These are phyloP conservation scores for Macrotus californicus DNA, from an alignment of 2,113 vertebrate genomes.

Conservation along the genomic window DNA sequence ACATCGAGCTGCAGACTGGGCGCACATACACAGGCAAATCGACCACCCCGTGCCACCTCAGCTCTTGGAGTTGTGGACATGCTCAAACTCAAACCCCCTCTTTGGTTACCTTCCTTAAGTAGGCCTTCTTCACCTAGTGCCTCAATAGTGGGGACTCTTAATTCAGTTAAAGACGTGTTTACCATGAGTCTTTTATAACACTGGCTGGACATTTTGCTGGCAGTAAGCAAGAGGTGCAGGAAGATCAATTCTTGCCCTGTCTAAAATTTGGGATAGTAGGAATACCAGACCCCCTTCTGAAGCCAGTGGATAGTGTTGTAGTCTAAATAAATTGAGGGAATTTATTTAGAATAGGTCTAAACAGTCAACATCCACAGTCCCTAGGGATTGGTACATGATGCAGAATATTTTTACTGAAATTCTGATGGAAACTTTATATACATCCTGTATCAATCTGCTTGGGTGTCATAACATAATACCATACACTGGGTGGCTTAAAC, in stretches of 20 bases:
- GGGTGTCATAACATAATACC: background rate
- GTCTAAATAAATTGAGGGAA: background rate
- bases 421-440: background rate
- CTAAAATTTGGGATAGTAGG: background rate
- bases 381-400: background rate
- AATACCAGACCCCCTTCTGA: background rate
- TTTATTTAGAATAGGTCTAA: too few species aligned
- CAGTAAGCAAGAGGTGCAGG: background rate
- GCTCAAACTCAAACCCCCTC: background rate
- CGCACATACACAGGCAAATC: background rate
- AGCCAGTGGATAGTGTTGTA: background rate
- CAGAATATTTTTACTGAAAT: background rate
- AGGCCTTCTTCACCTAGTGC: background rate
- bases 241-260: background rate
- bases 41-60: too few species aligned
- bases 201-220: background rate
- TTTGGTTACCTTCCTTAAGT: background rate
- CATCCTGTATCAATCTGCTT: background rate
- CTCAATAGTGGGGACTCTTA: background rate
- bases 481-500: background rate
- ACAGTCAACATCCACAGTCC: background rate
- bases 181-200: background rate
- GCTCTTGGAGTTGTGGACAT: background rate
- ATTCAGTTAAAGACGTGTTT: background rate
- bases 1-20: background rate